A percentile compares a stretch with the other conserved stretches of the same genome.
These are phyloP conservation scores for Elysia crispata DNA, from an alignment of 2,888 invertebrate genomes.

Conservation along the genomic window DNA sequence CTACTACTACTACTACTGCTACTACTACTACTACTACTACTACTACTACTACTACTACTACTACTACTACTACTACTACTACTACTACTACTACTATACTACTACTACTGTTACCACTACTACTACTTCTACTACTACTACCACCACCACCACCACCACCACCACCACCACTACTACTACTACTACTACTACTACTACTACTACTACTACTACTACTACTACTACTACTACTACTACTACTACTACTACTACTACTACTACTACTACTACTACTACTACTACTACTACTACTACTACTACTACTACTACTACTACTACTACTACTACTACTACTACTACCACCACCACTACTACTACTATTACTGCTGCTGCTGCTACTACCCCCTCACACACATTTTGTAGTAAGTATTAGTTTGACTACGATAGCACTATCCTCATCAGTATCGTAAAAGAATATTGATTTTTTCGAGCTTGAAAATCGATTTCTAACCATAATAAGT, in stretches of 20 bases:
- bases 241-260: slow-evolving; percentile 27
- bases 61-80: slow-evolving; percentile 28
- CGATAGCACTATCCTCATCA: no score
- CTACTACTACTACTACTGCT: slow-evolving; percentile 33
- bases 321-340: slow-evolving; percentile 25
- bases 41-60: slow-evolving; percentile 27
- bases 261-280: slow-evolving; percentile 32
- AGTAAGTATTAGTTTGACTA: no score
- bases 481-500: no score
- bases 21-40: slow-evolving; percentile 41
- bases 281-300: slow-evolving; percentile 32
- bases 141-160: slow-evolving; percentile 21
- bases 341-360: neutral
- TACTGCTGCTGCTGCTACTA: no score
- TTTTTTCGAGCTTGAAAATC: no score
- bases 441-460: no score
- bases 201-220: slow-evolving; percentile 17
- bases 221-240: slow-evolving; percentile 17
- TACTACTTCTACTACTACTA: slow-evolving; percentile 31
- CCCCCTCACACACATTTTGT: no score
- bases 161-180: slow-evolving; percentile 13
- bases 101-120: no score
- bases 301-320: slow-evolving; percentile 32
- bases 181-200: slow-evolving; percentile 14
- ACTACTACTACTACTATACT: slow-evolving; percentile 34